Conservation (phyloP, 2,113 vertebrate species). For the Triplophysa dalaica region DNA sequence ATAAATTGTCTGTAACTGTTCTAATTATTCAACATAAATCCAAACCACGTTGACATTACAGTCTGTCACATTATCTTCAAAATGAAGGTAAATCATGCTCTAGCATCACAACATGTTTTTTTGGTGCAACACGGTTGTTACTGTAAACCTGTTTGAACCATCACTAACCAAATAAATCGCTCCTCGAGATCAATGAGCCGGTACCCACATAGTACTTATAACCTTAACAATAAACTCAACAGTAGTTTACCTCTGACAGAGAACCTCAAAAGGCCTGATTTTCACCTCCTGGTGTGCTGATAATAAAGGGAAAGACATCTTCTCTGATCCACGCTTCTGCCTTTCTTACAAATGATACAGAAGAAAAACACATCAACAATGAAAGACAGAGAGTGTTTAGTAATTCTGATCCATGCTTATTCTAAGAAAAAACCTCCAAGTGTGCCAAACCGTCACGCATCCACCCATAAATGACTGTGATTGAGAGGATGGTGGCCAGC, state of each 20-base stretch:
- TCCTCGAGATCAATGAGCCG: too few relatives aligned
- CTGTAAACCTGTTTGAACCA: too few relatives aligned
- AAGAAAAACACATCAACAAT: constrained; percentile 6
- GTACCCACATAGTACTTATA: background rate
- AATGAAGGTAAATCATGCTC: background rate
- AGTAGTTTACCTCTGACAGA: background rate
- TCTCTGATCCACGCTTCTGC: constrained; percentile 6
- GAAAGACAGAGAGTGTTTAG: constrained; percentile 9
- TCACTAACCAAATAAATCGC: too few relatives aligned
- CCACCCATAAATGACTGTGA: constrained; percentile 35
- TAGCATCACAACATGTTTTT: too few relatives aligned
- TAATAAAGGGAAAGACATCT: constrained; percentile 22
- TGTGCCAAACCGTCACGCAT: constrained; percentile 16
- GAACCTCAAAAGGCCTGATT: background rate
- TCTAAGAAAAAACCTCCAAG: constrained; percentile 13
- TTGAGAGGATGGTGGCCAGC: constrained; percentile 38
- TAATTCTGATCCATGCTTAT: constrained; percentile 13
- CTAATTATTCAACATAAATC: constrained; percentile 2
- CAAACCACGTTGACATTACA: background rate
- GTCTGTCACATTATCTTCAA: background rate
- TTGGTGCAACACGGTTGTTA: too few relatives aligned
- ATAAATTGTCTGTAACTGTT: background rate
- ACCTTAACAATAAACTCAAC: background rate
- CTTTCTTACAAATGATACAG: background rate
- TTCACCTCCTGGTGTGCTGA: background rate